Evolutionary conservation across 2,113 vertebrate genomes (phyloP).

Genomic region (Lophius piscatorius): DNA sequence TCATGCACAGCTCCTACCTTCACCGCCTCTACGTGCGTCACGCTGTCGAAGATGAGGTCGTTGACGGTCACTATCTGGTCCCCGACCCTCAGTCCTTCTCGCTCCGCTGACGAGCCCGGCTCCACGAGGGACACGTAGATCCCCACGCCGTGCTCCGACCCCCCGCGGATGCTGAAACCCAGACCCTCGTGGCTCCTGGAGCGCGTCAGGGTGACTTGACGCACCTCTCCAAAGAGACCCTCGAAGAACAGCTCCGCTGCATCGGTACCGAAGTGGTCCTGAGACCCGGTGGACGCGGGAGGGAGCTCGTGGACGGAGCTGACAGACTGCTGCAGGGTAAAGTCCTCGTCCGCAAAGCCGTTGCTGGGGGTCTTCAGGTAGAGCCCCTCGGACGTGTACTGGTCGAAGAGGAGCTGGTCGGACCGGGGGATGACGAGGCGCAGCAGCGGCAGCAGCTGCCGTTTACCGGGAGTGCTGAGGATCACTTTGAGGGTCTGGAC

Average conservation of each 20-base stretch:
- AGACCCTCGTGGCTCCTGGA: constrained; percentile 89
- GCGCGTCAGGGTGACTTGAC: constrained; percentile 86
- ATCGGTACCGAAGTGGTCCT: constrained; percentile 57
- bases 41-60: constrained; percentile 84
- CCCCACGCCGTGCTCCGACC: constrained; percentile 91
- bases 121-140: constrained; percentile 95
- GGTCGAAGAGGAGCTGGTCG: constrained; percentile 94
- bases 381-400: constrained; percentile 92
- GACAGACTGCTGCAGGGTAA: constrained; percentile 47
- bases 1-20: constrained; percentile 80
- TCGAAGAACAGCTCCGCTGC: constrained; percentile 36
- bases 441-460: constrained; percentile 91
- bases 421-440: constrained; percentile 92
- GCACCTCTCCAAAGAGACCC: constrained; percentile 70
- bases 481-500: constrained; percentile 90
- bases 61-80: constrained; percentile 93
- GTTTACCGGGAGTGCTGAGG: constrained; percentile 84
- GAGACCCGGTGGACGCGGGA: constrained; percentile 5
- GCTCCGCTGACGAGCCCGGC: constrained; percentile 89
- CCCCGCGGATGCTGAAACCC: constrained; percentile 95
- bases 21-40: constrained; percentile 90
- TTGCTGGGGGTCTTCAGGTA: constrained; percentile 80
- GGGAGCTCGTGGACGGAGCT: constrained; percentile 41
- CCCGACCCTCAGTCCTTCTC: constrained; percentile 89
- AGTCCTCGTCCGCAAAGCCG: constrained; percentile 34